Base-by-base conservation (phyloP, 1,140 invertebrate genomes). In the Triops longicaudatus region DNA sequence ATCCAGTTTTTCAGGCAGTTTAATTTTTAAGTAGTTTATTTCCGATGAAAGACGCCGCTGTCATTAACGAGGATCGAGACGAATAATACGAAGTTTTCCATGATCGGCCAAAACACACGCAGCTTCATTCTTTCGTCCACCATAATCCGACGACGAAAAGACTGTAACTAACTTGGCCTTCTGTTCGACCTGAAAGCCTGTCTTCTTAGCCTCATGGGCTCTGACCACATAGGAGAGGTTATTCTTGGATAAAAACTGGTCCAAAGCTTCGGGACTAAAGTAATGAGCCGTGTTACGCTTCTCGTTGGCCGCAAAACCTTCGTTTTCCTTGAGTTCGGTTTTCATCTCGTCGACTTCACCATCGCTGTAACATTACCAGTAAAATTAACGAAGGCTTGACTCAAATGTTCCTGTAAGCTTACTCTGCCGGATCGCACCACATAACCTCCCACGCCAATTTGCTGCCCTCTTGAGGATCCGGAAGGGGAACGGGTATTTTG, bases 401-500 rank as follows among this genome's bases (percentile, higher is more conserved):
- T 63, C 22, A 5, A 22, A 50, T 73, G 74, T 50, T 63, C 22
- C 78, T 73, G 26, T 75, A 44, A 74, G 74, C 80, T 81, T 83
- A 89, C 89, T 85, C 88, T 72, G 91, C 82, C 14, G 91, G 91
- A 84, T 93, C 91, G 83, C 90, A 92, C 91, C 91, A 92, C 84
- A 92, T 87, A 1, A 92, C 83, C 80, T 92, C 90, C 91, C 91
- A 93, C 2, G 91, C 90, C 28, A 92, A 81, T 12, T 86, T 84
- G 83, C 89, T 90, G 81, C 91, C 87, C 74, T 84, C 82, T 78
- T 91, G 88, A 0, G 91, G 90, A 41, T 89, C 85, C n/a, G 83
- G 81, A 43, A 93, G 81, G 1, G 89, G 89, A 44, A 85, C 84
- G 0, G 90, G 90, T 78, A 92, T 89, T 80, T 91, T 84, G 17